phyloP scores from a whole-genome alignment of 1,140 invertebrate species.

The Antheraea pernyi region DNA sequence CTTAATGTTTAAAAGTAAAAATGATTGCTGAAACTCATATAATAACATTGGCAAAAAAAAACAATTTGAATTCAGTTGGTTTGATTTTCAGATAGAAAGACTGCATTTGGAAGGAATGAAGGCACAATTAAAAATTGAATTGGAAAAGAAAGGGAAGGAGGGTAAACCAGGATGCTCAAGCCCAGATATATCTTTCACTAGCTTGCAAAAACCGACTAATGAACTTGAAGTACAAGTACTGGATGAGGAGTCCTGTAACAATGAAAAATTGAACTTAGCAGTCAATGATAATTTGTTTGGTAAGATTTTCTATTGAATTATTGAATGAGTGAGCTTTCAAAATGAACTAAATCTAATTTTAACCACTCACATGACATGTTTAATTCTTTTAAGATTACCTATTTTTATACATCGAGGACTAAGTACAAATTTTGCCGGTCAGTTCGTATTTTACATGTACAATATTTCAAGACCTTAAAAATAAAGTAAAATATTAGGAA shows the following conservation, averaged over 20 bases:
- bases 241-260: conserved; percentile 42
- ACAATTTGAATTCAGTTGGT: no score
- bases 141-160: neutral
- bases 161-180: neutral
- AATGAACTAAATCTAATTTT: no score
- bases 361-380: neutral
- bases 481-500: no score
- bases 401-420: no score
- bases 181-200: neutral
- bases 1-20: no score
- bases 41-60: no score
- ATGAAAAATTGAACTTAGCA: conserved; percentile 43
- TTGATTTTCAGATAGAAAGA: conserved; percentile 49
- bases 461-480: no score
- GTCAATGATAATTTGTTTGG: conserved; percentile 36
- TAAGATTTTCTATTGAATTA: conserved; percentile 32
- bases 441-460: no score
- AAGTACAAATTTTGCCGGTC: no score
- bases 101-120: conserved; percentile 56
- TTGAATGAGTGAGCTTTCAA: no score
- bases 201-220: neutral
- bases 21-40: no score
- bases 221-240: conserved; percentile 6
- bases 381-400: no score
- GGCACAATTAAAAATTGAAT: conserved; percentile 12